Evolutionary conservation across 2,888 invertebrate genomes (phyloP).

Genomic region (Aromia moschata): DNA sequence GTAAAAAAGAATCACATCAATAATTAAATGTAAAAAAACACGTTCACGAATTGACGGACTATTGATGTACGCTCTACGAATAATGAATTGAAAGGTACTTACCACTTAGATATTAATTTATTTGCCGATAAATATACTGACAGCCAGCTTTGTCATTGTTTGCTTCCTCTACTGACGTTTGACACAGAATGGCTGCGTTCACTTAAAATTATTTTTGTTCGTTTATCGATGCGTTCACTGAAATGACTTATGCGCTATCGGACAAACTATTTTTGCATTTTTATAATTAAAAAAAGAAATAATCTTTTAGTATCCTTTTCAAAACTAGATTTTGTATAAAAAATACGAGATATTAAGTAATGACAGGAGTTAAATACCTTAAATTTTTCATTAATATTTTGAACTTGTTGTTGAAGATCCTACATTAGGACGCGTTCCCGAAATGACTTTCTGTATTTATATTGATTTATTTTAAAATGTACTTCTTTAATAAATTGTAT

Average conservation of each 20-base stretch:
- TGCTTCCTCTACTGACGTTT: neutral
- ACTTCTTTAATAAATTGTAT: neutral
- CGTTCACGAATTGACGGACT: neutral
- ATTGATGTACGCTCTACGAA: constrained; percentile 3
- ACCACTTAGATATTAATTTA: neutral
- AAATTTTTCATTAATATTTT: neutral
- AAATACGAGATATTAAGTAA: neutral
- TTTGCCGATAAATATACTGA: neutral
- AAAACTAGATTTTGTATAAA: neutral
- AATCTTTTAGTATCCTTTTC: neutral
- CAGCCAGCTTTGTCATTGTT: neutral
- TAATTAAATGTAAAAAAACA: neutral
- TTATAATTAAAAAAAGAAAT: neutral
- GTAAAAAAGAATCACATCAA: neutral
- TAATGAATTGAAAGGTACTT: neutral
- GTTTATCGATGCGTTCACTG: neutral
- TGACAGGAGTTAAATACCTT: neutral
- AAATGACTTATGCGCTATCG: neutral
- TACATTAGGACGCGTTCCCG: neutral
- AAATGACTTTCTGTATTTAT: neutral
- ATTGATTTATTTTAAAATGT: neutral
- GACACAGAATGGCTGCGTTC: neutral
- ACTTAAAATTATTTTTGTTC: neutral
- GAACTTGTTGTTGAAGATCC: neutral
- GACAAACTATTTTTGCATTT: neutral